Percentiles rank a stretch among this genome's conserved stretches.
These are phyloP conservation scores for Channallabes apus DNA, from an alignment of 2,797 vertebrate species.

Conservation along the genomic window DNA sequence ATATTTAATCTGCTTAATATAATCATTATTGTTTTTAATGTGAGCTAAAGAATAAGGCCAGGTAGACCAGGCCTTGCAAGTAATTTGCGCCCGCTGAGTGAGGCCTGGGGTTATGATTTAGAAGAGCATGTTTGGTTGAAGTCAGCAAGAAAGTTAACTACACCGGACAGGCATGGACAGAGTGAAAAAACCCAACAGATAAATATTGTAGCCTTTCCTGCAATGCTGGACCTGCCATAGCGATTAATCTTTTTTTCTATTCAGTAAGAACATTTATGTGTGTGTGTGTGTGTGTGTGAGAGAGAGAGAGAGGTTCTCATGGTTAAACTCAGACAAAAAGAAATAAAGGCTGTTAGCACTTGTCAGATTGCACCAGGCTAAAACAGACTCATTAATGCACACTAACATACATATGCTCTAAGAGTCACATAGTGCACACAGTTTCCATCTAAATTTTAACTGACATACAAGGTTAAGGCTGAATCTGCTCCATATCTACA, in stretches of 20 bases:
- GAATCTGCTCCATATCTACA: background rate
- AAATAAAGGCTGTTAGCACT: constrained; percentile 7
- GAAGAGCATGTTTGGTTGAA: constrained; percentile 60
- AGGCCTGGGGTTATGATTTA: constrained; percentile 69
- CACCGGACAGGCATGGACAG: constrained; percentile 60
- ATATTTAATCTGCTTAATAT: constrained; percentile 29
- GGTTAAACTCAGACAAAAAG: constrained; percentile 15
- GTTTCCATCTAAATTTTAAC: constrained; percentile 55
- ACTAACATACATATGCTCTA: constrained; percentile 6
- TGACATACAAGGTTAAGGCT: constrained; percentile 40
- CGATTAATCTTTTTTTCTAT: constrained; percentile 60
- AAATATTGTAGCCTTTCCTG: constrained; percentile 63
- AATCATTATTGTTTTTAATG: constrained; percentile 43
- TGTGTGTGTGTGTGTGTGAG: constrained; percentile 21
- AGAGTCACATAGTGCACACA: constrained; percentile 15
- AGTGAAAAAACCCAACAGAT: constrained; percentile 62
- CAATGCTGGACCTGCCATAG: constrained; percentile 53
- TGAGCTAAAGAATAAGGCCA: constrained; percentile 36
- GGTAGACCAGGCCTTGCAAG: constrained; percentile 39
- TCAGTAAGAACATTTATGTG: constrained; percentile 39
- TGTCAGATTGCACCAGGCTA: background rate
- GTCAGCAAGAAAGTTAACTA: constrained; percentile 68
- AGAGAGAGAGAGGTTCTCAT: background rate
- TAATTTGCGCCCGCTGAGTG: constrained; percentile 58
- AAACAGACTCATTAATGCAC: background rate